A percentile compares a stretch with the other conserved stretches of the same genome.
Evolutionary conservation across 2,797 vertebrate genomes (phyloP).

Genomic region (Oreortyx pictus): DNA sequence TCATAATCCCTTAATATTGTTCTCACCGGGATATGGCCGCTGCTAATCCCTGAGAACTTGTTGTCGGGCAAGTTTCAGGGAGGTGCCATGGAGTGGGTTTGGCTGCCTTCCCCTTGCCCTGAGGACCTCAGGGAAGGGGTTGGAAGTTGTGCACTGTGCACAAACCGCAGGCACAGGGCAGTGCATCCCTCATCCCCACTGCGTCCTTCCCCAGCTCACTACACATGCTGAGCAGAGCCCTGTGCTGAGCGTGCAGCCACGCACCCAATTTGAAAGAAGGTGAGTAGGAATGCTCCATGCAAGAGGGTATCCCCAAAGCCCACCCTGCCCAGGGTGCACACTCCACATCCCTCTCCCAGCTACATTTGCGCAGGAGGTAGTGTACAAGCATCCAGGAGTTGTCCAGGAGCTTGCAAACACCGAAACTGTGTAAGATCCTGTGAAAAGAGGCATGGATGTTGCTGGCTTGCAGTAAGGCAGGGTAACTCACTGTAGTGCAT

Average conservation of each 20-base stretch:
- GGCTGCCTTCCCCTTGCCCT: not conserved
- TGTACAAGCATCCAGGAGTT: not conserved
- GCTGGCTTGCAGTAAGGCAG: not conserved
- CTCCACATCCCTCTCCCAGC: fast-evolving
- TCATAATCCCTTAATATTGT: conserved; percentile 69
- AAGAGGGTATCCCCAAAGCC: not conserved
- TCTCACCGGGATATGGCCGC: conserved; percentile 45
- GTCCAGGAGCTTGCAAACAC: fast-evolving
- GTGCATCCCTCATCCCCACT: not conserved
- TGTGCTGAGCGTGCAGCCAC: not conserved
- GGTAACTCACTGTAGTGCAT: fast-evolving
- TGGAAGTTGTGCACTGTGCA: not conserved
- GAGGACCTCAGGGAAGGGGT: not conserved
- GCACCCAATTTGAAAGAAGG: not conserved
- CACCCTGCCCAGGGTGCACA: fast-evolving
- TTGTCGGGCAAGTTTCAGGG: conserved; percentile 26
- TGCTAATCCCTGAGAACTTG: conserved; percentile 58
- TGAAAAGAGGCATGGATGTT: not conserved
- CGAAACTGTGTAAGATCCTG: not conserved
- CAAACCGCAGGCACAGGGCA: not conserved
- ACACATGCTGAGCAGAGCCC: not conserved
- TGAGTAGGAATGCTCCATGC: not conserved
- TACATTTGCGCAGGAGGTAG: not conserved
- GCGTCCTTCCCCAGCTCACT: not conserved
- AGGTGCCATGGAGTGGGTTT: not conserved